phyloP scores from a whole-genome alignment of 1,140 invertebrate genomes.

The Philopotamus ludificatus region DNA sequence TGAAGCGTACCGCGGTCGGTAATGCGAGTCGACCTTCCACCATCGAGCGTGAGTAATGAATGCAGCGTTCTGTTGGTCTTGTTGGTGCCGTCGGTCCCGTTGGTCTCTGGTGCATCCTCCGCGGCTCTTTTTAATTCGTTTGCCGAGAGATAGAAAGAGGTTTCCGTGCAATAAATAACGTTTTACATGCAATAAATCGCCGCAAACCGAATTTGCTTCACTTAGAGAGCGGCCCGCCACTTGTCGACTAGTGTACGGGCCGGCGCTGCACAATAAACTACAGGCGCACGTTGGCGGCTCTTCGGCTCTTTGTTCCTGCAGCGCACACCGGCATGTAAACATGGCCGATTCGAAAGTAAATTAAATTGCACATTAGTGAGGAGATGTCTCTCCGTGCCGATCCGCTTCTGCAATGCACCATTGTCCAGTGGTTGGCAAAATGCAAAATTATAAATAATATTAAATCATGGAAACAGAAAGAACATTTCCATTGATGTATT shows the following conservation, averaged over 20 bases:
- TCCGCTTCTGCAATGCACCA: background rate
- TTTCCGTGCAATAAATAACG: slow-evolving; percentile 37
- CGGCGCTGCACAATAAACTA: slow-evolving; percentile 1
- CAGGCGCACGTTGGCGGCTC: background rate
- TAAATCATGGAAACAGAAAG: too few relatives aligned
- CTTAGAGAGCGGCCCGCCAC: slow-evolving; percentile 19
- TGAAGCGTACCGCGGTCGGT: too few relatives aligned
- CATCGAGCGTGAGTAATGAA: too few relatives aligned
- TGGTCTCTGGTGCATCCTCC: background rate
- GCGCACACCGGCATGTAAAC: background rate
- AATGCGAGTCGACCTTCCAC: too few relatives aligned
- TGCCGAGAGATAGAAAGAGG: too few relatives aligned
- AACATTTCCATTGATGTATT: too few relatives aligned
- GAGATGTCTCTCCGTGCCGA: background rate
- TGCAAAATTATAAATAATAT: too few relatives aligned
- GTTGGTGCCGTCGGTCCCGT: too few relatives aligned
- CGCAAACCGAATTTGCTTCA: slow-evolving; percentile 42
- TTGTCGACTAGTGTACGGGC: background rate
- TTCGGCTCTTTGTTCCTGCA: background rate
- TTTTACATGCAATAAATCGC: slow-evolving; percentile 43
- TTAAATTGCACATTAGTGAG: slow-evolving; percentile 5
- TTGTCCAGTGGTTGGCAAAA: too few relatives aligned
- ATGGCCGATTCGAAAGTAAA: slow-evolving; percentile 1
- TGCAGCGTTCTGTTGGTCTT: too few relatives aligned
- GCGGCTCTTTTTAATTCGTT: slow-evolving; percentile 13